Evolutionary conservation across 23 tunicate species (phyloP).

Genomic region (Aplidium turbinatum): DNA sequence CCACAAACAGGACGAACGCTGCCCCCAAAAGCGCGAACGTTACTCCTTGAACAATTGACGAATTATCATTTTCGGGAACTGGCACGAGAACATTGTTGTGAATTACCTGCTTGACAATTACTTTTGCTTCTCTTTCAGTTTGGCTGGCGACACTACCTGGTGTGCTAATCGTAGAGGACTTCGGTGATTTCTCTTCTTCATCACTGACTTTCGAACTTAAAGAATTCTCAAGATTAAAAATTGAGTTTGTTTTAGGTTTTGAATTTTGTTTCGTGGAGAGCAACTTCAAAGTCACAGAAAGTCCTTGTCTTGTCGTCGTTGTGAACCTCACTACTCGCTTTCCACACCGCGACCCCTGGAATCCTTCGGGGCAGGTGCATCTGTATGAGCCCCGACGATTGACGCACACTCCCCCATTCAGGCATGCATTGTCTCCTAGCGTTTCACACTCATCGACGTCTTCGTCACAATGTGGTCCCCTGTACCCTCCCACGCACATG

Average conservation of each 20-base stretch:
- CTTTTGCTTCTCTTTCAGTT: conserved; percentile 30
- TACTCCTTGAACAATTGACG: not conserved
- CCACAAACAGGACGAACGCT: conserved; percentile 52
- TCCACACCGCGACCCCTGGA: conserved; percentile 60
- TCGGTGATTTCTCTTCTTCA: no score
- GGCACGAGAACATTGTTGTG: no score
- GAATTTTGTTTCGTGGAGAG: no score
- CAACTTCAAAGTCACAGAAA: no score
- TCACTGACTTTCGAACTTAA: no score
- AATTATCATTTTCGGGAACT: conserved; percentile 3
- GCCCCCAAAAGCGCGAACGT: conserved; percentile 59
- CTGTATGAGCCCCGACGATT: conserved; percentile 63
- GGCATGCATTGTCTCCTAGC: conserved; percentile 38
- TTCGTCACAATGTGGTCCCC: conserved; percentile 55
- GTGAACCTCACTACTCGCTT: not conserved
- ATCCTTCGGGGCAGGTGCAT: conserved; percentile 64
- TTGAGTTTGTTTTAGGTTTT: no score
- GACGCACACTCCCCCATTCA: conserved; percentile 65
- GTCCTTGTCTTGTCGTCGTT: not conserved
- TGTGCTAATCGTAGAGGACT: conserved; percentile 26
- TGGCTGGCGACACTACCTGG: conserved; percentile 27
- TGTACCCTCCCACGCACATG: conserved; percentile 63
- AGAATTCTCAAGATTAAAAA: no score
- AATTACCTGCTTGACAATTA: no score
- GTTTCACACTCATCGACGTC: conserved; percentile 74